Evolutionary conservation across 2,113 vertebrate species (phyloP).

Genomic region (Mastomys coucha): DNA sequence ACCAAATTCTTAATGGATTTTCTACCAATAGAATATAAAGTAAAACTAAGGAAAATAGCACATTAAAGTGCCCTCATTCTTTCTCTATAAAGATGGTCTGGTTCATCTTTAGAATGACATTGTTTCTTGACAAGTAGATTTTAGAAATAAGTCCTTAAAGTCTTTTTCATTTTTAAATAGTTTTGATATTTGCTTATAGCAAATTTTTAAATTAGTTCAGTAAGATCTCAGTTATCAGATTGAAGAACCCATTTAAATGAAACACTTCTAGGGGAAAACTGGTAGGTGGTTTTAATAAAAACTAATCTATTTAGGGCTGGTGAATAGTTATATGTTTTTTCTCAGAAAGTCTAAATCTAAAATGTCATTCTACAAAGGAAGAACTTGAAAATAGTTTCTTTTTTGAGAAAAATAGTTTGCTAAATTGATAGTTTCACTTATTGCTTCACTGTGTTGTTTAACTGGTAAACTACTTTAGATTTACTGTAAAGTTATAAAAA

Average conservation of each 20-base stretch:
- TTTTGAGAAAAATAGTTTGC: slow-evolving; percentile 32
- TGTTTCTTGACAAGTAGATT: slow-evolving; percentile 25
- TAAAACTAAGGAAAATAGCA: slow-evolving; percentile 40
- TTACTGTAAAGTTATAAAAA: neutral
- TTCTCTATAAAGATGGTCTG: slow-evolving; percentile 26
- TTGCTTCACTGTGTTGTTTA: slow-evolving; percentile 42
- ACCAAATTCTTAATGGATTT: slow-evolving; percentile 32
- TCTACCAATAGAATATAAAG: slow-evolving; percentile 42
- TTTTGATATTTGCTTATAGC: slow-evolving; percentile 50
- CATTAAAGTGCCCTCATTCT: slow-evolving; percentile 18
- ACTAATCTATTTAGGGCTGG: slow-evolving; percentile 21
- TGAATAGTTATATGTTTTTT: slow-evolving; percentile 8
- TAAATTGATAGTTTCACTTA: slow-evolving; percentile 47
- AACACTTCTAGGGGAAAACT: slow-evolving; percentile 39
- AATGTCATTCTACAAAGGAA: slow-evolving; percentile 40
- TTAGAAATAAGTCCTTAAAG: slow-evolving; percentile 22
- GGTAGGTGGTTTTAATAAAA: neutral
- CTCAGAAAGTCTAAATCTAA: slow-evolving; percentile 48
- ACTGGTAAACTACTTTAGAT: slow-evolving; percentile 45
- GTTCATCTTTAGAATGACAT: slow-evolving; percentile 19
- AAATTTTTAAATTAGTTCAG: slow-evolving; percentile 57
- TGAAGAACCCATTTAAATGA: slow-evolving; percentile 42
- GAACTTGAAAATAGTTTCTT: slow-evolving; percentile 18
- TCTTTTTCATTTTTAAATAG: neutral
- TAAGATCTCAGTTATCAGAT: slow-evolving; percentile 56